phyloP scores from a whole-genome alignment of 1,140 invertebrate species.

The Drosophila santomea region DNA sequence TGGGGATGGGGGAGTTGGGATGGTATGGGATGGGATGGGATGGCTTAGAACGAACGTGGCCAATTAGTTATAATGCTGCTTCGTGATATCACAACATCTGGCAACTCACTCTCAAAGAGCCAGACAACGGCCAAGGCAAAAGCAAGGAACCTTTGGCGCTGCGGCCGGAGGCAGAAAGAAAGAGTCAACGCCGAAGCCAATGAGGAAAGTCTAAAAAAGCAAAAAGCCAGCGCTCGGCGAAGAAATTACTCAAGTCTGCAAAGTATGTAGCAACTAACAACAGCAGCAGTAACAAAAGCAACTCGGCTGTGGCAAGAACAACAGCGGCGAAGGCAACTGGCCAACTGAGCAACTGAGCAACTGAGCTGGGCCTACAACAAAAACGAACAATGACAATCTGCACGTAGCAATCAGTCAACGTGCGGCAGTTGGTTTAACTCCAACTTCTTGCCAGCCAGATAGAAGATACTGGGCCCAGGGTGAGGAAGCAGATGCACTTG shows the following conservation, averaged over 20 bases:
- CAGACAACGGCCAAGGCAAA: slow-evolving; percentile 35
- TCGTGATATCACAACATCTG: slow-evolving; percentile 83
- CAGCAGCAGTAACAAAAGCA: slow-evolving; percentile 39
- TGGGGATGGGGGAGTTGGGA: slow-evolving; percentile 9
- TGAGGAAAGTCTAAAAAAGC: slow-evolving; percentile 60
- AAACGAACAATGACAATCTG: slow-evolving; percentile 80
- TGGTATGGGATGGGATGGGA: slow-evolving; percentile 5
- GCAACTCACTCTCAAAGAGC: slow-evolving; percentile 77
- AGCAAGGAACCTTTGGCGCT: slow-evolving; percentile 51
- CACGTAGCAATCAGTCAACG: slow-evolving; percentile 82
- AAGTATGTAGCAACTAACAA: slow-evolving; percentile 75
- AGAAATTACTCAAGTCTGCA: slow-evolving; percentile 82
- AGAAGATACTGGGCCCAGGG: slow-evolving; percentile 41
- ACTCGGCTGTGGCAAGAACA: slow-evolving; percentile 51
- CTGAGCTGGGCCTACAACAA: slow-evolving; percentile 42
- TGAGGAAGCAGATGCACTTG: slow-evolving; percentile 10
- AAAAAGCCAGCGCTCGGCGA: slow-evolving; percentile 57
- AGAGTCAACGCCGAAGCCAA: slow-evolving; percentile 56
- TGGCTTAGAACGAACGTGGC: slow-evolving; percentile 74
- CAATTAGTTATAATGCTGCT: slow-evolving; percentile 83
- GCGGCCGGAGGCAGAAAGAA: slow-evolving; percentile 27
- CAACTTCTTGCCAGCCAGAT: slow-evolving; percentile 77
- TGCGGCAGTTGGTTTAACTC: slow-evolving; percentile 81
- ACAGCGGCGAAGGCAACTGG: slow-evolving; percentile 27
- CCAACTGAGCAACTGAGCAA: too few species aligned